Evolutionary conservation across 2,797 vertebrate genomes (phyloP), one percentile per base, ranked within the genome.

Genomic region (Smutsia temminckii): DNA sequence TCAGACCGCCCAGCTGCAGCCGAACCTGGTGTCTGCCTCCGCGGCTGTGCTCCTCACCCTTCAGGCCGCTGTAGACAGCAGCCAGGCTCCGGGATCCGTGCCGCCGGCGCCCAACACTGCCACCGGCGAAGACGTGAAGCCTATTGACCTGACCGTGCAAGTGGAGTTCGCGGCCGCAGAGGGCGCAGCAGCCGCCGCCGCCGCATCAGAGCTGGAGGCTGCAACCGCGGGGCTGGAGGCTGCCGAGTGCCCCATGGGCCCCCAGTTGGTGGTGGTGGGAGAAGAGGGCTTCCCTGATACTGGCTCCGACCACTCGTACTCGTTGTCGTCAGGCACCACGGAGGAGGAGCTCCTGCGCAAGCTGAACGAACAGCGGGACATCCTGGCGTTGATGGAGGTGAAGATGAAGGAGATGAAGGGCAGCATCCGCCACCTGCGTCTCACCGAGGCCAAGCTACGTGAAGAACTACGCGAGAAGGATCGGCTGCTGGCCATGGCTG

Each of bases 371-470:
- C 99, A 99, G 97, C 98, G 99, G 97, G 99, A 99, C 98, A 99
- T 99, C 98, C 99, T 99, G 97, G 99, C 99, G 0, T 98, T 99
- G 95, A 99, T 99, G 99, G 99, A 99, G 98, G 99, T 99, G 96
- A 99, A 99, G 98, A 99, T 99, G 99, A 99, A 99, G 98, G 99
- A 99, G 98, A 99, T 99, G 99, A 99, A 99, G 97, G 99, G 99
- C 95, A 99, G 99, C 98, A 99, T 99, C 97, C 99, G 99, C 55
- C 99, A 99, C 97, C 99, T 99, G 75, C 98, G 99, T 61, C 98
- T 99, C 95, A 98, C 98, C 3, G 99, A 99, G 96, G 99, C 99
- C 94, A 99, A 99, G 97, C 98, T 99, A 85, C 99, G 99, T 14
- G 99, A 99, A 98, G 99, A 99, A 97, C 99, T 99, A 93, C 99